Percentiles rank a stretch among this genome's conserved stretches.
These are phyloP conservation scores for Lochmaea crataegi DNA, from an alignment of 2,888 invertebrate species.

Conservation along the genomic window DNA sequence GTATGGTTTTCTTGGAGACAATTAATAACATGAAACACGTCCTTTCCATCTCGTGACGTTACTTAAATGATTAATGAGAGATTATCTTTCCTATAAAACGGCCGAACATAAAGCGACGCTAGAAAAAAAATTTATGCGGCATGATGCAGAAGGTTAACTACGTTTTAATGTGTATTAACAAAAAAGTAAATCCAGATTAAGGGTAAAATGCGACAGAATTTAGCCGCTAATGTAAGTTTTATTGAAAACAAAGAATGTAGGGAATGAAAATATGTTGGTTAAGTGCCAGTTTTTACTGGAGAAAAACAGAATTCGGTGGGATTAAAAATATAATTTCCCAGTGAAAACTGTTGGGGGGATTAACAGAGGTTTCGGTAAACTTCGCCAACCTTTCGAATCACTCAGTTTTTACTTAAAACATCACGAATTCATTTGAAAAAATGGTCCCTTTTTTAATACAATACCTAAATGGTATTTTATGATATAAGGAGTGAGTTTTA, in stretches of 20 bases:
- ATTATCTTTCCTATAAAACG: conserved; percentile 1
- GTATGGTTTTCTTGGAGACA: conserved; percentile 3
- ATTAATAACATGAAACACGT: conserved; percentile 10
- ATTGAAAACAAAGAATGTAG: not conserved
- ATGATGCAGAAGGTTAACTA: not conserved
- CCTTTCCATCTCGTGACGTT: conserved; percentile 2
- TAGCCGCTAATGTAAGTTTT: not conserved
- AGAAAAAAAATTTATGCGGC: not conserved
- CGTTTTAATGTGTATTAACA: conserved; percentile 1
- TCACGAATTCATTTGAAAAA: too few relatives aligned
- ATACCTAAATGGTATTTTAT: too few relatives aligned
- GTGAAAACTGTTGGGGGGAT: not conserved
- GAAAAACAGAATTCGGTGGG: not conserved
- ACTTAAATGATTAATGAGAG: conserved; percentile 11
- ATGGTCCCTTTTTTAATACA: too few relatives aligned
- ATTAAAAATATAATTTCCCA: not conserved
- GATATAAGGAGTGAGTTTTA: too few relatives aligned
- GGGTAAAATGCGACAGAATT: not conserved
- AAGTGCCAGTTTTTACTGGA: too few relatives aligned
- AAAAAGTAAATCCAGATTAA: not conserved
- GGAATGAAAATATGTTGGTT: not conserved
- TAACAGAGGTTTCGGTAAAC: too few relatives aligned
- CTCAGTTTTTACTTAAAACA: too few relatives aligned
- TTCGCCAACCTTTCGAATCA: too few relatives aligned
- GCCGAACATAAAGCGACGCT: not conserved